Evolutionary conservation across 1,140 invertebrate species (phyloP).

Genomic region (Leptinotarsa undecemlineata): DNA sequence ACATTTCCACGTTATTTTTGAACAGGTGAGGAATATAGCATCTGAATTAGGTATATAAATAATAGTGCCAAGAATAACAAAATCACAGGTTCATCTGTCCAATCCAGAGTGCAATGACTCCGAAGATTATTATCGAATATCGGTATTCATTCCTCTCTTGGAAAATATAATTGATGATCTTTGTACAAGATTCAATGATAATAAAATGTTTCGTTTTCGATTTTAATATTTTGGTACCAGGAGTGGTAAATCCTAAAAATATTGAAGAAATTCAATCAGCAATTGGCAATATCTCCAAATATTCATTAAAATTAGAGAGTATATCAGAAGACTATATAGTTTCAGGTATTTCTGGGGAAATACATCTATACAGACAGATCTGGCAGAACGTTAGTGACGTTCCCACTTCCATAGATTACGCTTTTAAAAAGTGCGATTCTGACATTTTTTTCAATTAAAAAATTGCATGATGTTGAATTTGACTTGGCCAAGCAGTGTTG

Average conservation of each 20-base stretch:
- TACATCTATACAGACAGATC: background rate
- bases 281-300: background rate
- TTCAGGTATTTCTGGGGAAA: background rate
- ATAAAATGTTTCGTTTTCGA: no score
- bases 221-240: no score
- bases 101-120: background rate
- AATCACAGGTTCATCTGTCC: background rate
- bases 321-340: background rate
- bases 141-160: background rate
- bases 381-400: background rate
- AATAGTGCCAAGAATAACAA: background rate
- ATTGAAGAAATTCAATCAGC: background rate
- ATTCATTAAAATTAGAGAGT: background rate
- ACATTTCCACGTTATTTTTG: background rate
- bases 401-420: no score
- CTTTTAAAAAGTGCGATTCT: constrained; percentile 7
- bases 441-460: constrained; percentile 27
- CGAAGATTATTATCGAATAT: background rate
- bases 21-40: background rate
- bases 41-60: background rate
- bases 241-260: background rate
- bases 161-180: background rate
- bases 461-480: background rate
- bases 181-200: no score
- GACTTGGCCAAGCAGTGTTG: background rate